Evolutionary conservation across 2,888 invertebrate species (phyloP), one percentile per base, ranked within the genome.

Genomic region (Pomacea canaliculata): DNA sequence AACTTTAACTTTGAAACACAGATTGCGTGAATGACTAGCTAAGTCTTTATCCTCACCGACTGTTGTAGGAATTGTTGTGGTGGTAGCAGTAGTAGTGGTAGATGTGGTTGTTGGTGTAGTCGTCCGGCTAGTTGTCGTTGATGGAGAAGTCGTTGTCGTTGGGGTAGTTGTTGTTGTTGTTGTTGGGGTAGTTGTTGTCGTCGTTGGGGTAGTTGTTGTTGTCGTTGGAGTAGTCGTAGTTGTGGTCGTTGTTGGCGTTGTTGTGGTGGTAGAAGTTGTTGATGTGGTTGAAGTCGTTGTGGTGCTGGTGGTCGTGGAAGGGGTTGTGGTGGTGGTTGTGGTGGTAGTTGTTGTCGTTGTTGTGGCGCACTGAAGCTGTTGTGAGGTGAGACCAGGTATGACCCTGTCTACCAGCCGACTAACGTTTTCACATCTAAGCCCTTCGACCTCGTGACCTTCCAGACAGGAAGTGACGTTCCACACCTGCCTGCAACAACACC

Each of bases 301-400:
- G 9, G 71, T 73, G 46, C 66, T n/a, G 23, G 72, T 65, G 23
- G 72, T 10, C 16, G 66, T 13, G 4, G 73, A 51, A 12, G 73
- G 65, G 23, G 72, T 65, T 19, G 72, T 8, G 13, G 66, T 16
- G 1, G 73, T 66, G 13, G 73, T 73, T 7, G 73, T 66, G 5
- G 73, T 73, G 27, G 73, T 67, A 16, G 72, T 66, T 13, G 72
- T 72, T 0, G 72, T 72, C 13, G 72, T 65, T 5, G 72, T 72
- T 2, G 71, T 73, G 37, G 67, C 56, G 37, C 68, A 68, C 48
- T 16, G 27, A 19, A 19, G 13, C 37, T 46, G 37, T 27, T 7
- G 4, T 46, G 27, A 27, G 37, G 27, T 49, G 13, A 68, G 48
- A 19, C 68, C 68, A 27, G 68, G 68, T 27, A 68, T 19, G 10